Evolutionary conservation across 2,797 vertebrate genomes (phyloP), one percentile per base, ranked within the genome.

Genomic region (Cercopithecus mitis): DNA sequence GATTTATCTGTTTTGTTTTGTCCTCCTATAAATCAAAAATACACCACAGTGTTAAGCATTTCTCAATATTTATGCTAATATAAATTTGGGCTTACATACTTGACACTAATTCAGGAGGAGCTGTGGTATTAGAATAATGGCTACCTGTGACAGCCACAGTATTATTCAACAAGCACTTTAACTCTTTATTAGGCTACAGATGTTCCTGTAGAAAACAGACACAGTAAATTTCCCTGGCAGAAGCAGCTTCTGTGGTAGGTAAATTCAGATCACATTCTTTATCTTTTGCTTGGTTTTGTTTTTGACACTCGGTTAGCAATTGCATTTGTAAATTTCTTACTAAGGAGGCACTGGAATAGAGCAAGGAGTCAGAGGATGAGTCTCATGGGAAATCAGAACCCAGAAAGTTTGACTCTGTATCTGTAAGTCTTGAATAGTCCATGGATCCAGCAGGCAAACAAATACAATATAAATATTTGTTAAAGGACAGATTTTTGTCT

Each of bases 1-100:
- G 93, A 95, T 96, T 97, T 92, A 97, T 97, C 92, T 95, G 92
- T 93, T 98, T 97, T 94, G 94, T 88, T 98, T 96, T 97, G 90
- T 86, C 72, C 72, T 94, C 88, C 94, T 98, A 90, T 97, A 96
- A 98, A 98, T 98, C 96, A 98, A 97, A 80, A 95, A 82, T 79
- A 97, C 39, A 64, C 92, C 94, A 76, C 33, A 84, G 84, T 50
- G 41, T 97, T 88, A 97, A 17, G 14, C 10, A 24, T 85, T 95
- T 95, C 81, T 98, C 90, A 90, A 72, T 91, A 94, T 93, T 97
- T 97, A 96, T 85, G 80, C 93, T 98, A 97, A 94, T 97, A 91
- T 92, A 97, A 95, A 95, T 64, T 94, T 83, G 64, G 88, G 67
- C 57, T 96, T 97, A 90, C 86, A 93, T 67, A 89, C 57, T 93